These are phyloP conservation scores for Enteromius paludinosus DNA, from an alignment of 2,797 vertebrate genomes.

Conservation along the genomic window DNA sequence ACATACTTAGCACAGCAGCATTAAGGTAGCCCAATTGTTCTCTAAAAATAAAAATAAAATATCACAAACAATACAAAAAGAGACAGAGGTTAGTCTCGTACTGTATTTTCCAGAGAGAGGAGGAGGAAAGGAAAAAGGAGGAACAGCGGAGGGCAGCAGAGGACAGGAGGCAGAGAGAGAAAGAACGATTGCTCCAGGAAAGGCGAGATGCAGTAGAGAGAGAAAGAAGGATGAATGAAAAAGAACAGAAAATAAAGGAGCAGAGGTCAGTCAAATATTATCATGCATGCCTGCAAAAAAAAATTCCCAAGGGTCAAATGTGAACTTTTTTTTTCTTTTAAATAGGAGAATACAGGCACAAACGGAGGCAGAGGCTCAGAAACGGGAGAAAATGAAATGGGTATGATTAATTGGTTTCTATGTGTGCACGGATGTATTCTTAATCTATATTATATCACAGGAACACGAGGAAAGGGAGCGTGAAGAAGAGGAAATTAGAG, in stretches of 20 bases:
- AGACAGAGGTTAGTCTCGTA: not conserved
- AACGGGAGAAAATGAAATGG: slow-evolving; percentile 69
- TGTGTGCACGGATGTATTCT: not conserved
- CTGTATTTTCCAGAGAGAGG: slow-evolving; percentile 51
- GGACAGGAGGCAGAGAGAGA: slow-evolving; percentile 55
- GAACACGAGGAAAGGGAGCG: slow-evolving; percentile 70
- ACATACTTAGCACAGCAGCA: not conserved
- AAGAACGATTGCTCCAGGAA: slow-evolving; percentile 53
- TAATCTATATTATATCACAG: slow-evolving; percentile 50
- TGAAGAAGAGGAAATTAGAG: slow-evolving; percentile 64
- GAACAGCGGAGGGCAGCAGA: slow-evolving; percentile 53
- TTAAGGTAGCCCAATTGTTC: not conserved
- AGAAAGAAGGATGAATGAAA: slow-evolving; percentile 56
- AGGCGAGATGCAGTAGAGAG: slow-evolving; percentile 52
- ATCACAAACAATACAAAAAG: not conserved
- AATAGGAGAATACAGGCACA: slow-evolving; percentile 70
- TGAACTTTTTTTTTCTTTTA: not conserved
- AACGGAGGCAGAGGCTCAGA: slow-evolving; percentile 65
- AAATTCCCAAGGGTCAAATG: not conserved
- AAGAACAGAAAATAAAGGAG: slow-evolving; percentile 55
- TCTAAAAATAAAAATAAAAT: not conserved
- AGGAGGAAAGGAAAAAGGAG: slow-evolving; percentile 59
- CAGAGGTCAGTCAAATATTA: slow-evolving; percentile 48
- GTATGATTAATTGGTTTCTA: slow-evolving; percentile 58
- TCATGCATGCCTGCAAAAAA: not conserved